Conservation (phyloP, 2,797 vertebrate genomes). For the Poliocrania exsul region DNA sequence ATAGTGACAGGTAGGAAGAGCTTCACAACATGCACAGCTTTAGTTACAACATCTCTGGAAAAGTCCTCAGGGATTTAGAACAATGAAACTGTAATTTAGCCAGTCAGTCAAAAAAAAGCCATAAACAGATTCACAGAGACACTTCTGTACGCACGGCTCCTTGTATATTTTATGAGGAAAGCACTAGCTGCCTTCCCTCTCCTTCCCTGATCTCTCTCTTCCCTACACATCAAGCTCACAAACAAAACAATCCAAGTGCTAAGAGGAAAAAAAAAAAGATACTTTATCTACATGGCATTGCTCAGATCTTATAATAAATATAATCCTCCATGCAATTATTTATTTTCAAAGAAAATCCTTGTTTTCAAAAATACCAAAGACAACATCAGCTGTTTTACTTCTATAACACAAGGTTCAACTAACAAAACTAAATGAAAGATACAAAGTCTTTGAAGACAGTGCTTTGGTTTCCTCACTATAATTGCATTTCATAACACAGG, state of each 20-base stretch:
- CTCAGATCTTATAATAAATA: conserved; percentile 35
- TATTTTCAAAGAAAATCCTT: conserved; percentile 18
- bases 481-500: neutral
- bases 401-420: neutral
- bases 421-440: neutral
- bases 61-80: conserved; percentile 30
- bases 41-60: conserved; percentile 39
- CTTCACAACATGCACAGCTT: conserved; percentile 9
- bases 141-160: neutral
- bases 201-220: neutral
- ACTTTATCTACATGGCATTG: neutral
- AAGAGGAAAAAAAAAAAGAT: neutral
- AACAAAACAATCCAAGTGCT: conserved; percentile 7
- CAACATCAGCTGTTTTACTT: neutral
- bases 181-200: conserved; percentile 12
- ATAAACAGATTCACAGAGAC: conserved; percentile 55
- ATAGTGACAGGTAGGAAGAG: conserved; percentile 18
- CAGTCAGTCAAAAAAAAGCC: conserved; percentile 51
- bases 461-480: neutral
- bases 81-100: conserved; percentile 62
- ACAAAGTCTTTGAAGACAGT: neutral
- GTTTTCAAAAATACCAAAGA: neutral
- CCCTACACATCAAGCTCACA: neutral
- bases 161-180: conserved; percentile 67
- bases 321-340: neutral